Conservation (phyloP, 2,888 invertebrate species). For the Thecophora atra region DNA sequence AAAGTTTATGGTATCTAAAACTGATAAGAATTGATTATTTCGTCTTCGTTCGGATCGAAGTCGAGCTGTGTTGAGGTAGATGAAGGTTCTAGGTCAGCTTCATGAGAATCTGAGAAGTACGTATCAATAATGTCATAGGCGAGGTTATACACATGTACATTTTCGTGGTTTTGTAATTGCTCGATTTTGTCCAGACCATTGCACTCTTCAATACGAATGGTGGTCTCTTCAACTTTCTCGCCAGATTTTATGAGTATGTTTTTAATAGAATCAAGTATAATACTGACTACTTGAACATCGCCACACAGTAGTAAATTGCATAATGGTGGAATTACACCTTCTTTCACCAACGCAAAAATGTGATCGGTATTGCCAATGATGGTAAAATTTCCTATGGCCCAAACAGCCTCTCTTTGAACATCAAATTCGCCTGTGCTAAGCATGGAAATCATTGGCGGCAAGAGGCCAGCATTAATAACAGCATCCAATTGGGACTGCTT, state of each 20-base stretch:
- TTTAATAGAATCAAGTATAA: slow-evolving; percentile 95
- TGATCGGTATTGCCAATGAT: slow-evolving; percentile 96
- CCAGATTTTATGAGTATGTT: slow-evolving; percentile 99
- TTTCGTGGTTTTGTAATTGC: slow-evolving; percentile 94
- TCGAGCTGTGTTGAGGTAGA: slow-evolving; percentile 82
- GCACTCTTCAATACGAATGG: slow-evolving; percentile 96
- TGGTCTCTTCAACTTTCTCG: slow-evolving; percentile 78
- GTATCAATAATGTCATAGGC: slow-evolving; percentile 99
- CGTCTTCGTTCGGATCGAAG: slow-evolving; percentile 80
- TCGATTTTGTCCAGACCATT: slow-evolving; percentile 98
- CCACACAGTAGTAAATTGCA: slow-evolving; percentile 94
- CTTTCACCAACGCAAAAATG: slow-evolving; percentile 84
- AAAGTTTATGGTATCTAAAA: slow-evolving; percentile 53
- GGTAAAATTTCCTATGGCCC: slow-evolving; percentile 99
- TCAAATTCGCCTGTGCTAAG: slow-evolving; percentile 92
- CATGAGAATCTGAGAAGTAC: slow-evolving; percentile 84
- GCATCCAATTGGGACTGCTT: slow-evolving; percentile 97
- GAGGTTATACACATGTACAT: slow-evolving; percentile 98
- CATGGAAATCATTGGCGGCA: slow-evolving; percentile 95
- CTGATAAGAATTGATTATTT: slow-evolving; percentile 61
- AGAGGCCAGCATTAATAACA: slow-evolving; percentile 89
- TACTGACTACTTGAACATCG: slow-evolving; percentile 88
- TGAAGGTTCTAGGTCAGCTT: slow-evolving; percentile 74
- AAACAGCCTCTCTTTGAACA: slow-evolving; percentile 99
- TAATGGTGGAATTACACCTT: slow-evolving; percentile 95